Percentiles rank a stretch among this genome's conserved stretches.
These are phyloP conservation scores for Agrypnus murinus DNA, from an alignment of 2,888 invertebrate species.

Conservation along the genomic window DNA sequence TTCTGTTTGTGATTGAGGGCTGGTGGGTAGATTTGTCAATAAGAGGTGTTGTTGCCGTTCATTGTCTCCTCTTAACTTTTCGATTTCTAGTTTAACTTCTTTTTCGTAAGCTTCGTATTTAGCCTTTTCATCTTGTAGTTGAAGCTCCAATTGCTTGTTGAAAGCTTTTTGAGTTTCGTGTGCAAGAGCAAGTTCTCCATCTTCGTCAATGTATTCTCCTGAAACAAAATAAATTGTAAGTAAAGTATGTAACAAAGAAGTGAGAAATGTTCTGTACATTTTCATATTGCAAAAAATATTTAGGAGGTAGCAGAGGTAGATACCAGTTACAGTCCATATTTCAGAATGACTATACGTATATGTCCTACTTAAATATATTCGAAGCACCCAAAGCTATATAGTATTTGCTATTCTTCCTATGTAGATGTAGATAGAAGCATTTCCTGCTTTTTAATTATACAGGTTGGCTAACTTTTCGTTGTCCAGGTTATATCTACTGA, in stretches of 20 bases:
- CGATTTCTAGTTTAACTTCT: conserved; percentile 85
- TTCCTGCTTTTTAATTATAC: too few species aligned
- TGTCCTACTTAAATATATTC: too few species aligned
- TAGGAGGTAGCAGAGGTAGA: too few species aligned
- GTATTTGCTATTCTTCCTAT: too few species aligned
- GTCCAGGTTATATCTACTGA: too few species aligned
- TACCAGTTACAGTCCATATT: too few species aligned
- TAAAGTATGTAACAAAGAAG: background rate
- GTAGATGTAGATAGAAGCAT: too few species aligned
- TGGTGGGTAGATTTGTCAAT: conserved; percentile 77
- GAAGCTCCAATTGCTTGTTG: conserved; percentile 94
- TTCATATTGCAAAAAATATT: too few species aligned
- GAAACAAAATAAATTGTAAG: conserved; percentile 41
- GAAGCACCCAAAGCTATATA: too few species aligned
- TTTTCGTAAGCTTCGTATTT: conserved; percentile 84
- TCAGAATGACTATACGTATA: too few species aligned
- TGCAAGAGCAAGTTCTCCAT: conserved; percentile 91
- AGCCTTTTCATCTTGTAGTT: conserved; percentile 87
- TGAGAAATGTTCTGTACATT: too few species aligned
- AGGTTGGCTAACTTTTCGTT: too few species aligned
- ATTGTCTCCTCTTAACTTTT: conserved; percentile 86
- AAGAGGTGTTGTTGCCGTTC: conserved; percentile 86
- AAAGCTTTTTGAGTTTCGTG: conserved; percentile 96
- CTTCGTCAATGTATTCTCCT: conserved; percentile 81
- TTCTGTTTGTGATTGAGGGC: conserved; percentile 82